Evolutionary conservation across 2,797 vertebrate species (phyloP), one percentile per base, ranked within the genome.

Genomic region (Enteromius trimaculatus): DNA sequence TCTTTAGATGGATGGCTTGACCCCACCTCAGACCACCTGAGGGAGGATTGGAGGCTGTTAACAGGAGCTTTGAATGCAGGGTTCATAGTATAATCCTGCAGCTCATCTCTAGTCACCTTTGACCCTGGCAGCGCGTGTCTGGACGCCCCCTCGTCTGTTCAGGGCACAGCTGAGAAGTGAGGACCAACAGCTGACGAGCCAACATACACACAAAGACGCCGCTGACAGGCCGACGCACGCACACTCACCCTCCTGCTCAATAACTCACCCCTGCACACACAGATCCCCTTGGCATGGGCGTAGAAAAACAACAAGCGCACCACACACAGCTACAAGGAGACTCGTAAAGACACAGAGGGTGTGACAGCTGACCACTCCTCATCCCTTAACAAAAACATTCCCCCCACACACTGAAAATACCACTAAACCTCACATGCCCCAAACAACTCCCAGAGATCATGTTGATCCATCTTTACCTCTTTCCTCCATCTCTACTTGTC

Each of bases 371-470:
- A 92, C 86, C 47, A 90, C 21, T 88, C 81, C 87, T 81, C 85
- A 80, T 82, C 88, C 88, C 26, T 75, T 68, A 91, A 91, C 90
- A 92, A 93, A 90, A 95, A 93, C 91, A 93, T 91, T 89, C 90
- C 91, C 88, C 91, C 89, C 88, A 88, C 90, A 90, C 91, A 92
- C 89, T 91, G 92, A 88, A 93, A 94, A 94, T 92, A 89, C 92
- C 92, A 82, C 74, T 69, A 89, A 42, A 89, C 69, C 81, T 65
- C 86, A 89, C 85, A 84, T 88, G 92, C 86, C 92, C 92, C 86
- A 70, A 47, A 86, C 84, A 89, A 89, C 88, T 89, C 87, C 87
- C 86, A 47, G 82, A 85, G 89, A 58, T 42, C 44, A 47, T 47
- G 16, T 8, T 44, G 14, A 47, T 31, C 26, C 47, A 51, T 72